Percentiles rank a stretch among this genome's conserved stretches.
phyloP scores from a whole-genome alignment of 1,140 invertebrate genomes.

The Samia ricini region DNA sequence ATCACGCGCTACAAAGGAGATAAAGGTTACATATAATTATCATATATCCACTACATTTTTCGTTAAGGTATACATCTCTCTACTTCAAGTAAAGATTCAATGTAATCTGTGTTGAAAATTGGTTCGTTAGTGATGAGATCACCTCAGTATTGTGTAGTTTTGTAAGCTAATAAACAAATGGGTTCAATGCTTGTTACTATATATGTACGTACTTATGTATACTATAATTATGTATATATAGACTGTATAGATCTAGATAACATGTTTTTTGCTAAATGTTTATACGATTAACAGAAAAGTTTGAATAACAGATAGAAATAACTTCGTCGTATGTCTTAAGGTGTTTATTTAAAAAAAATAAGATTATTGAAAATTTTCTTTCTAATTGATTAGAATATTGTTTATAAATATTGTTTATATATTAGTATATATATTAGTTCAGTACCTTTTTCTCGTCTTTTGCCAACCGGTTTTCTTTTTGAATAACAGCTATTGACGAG shows the following conservation, averaged over 20 bases:
- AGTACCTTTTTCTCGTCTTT: too few relatives aligned
- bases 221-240: slow-evolving; percentile 3
- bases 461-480: too few relatives aligned
- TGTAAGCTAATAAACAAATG: slow-evolving; percentile 10
- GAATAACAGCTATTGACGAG: too few relatives aligned
- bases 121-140: slow-evolving; percentile 4
- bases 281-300: neutral
- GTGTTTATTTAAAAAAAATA: too few relatives aligned
- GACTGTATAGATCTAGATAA: neutral
- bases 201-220: too few relatives aligned
- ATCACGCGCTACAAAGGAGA: slow-evolving; percentile 3
- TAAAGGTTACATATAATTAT: slow-evolving; percentile 8
- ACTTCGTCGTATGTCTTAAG: neutral
- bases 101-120: slow-evolving; percentile 7
- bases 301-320: neutral
- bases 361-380: too few relatives aligned
- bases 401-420: too few relatives aligned
- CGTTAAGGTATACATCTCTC: neutral
- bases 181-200: slow-evolving; percentile 18
- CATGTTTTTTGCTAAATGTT: neutral
- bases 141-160: slow-evolving; percentile 4
- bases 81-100: neutral
- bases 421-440: too few relatives aligned
- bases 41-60: slow-evolving; percentile 12
- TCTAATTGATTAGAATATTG: too few relatives aligned